Base-by-base conservation (phyloP, 2,113 vertebrate species). In the Cepphus grylle region DNA sequence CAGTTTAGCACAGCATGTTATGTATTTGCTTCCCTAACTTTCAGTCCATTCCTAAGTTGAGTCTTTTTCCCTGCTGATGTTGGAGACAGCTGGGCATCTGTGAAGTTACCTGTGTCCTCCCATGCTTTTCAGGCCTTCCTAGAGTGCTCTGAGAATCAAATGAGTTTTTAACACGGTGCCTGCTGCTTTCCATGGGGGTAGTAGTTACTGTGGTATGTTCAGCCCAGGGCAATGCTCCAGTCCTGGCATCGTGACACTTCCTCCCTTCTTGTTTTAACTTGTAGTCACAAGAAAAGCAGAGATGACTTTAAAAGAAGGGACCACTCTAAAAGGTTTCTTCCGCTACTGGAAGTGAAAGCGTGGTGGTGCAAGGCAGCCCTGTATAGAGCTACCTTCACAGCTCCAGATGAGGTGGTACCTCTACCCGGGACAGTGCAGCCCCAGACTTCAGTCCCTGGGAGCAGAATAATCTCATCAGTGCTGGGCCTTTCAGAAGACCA, bases 221-320 rank as follows among this genome's bases (percentile, higher is more conserved):
- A 72, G 12, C 1, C 0, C 29, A n/a, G 26, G 47, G 11, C 34
- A 53, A 5, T n/a, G 20, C 67, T 76, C 19, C 1, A 3, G 4
- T 80, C 40, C 25, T 50, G n/a, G 32, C 52, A 50, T 23, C 13
- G 26, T 83, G 59, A 27, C 9, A 8, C 3, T 62, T 88, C 27
- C 50, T 67, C 16, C 21, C 16, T 71, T 72, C n/a, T 32, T 71
- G 10, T 50, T 38, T 63, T 55, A 19, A 34, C 12, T 71, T 55
- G 7, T 12, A 55, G 43, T 86, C 61, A 59, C 18, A n/a, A 81
- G 81, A 81, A 85, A 76, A 20, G 3, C 18, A 34, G 27, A 5
- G 13, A n/a, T 9, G 3, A 40, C 22, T 50, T 55, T 49, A 81
- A 56, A 83, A 73, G 49, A 67, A 72, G 5, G 3, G n/a, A 1